Base-by-base conservation (phyloP, 2,888 invertebrate genomes). In the Leptodirus hochenwartii region DNA sequence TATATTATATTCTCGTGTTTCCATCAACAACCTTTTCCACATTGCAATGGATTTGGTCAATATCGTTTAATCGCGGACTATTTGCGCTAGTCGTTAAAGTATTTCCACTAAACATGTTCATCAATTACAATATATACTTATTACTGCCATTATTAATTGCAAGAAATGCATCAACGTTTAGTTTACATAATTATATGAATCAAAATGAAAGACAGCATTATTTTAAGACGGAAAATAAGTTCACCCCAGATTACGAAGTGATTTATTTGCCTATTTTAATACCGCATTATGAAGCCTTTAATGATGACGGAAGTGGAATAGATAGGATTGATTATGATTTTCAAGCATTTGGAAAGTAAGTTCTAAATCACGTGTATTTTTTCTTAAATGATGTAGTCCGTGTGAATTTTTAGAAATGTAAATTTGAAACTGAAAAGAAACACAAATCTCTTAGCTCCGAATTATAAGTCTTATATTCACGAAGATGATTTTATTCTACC, bases 401-500 rank as follows among this genome's bases (percentile, higher is more conserved):
- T 25, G 20, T 17, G 12, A 12, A 25, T 25, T 46, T 48, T 15
- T 47, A 69, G 69, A 41, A 62, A 62, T 35, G 62, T 77, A 38
- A 56, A 68, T 34, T 56, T 78, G 27, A 62, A 63, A 41, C 47
- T 79, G 40, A 58, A 61, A 40, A 67, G 64, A 38, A 79, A 78
- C 46, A 54, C 64, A 4, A 61, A 63, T 20, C 58, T 78, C 32
- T 45, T 70, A 31, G 57, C 71, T 4, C 62, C 69, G 1, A 51
- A 58, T 39, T 71, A 76, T 45, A 63, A 66, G 46, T 63, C 72
- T 22, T 69, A 67, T 57, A 56, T 66, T 15, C 54, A 55, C 32
- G 47, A 50, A 27, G 58, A 51, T 23, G 56, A 61, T 34, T 50
- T 50, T n/a, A 56, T 53, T 35, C 27, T 29, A 24, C 8, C 35